phyloP scores from a whole-genome alignment of 2,888 invertebrate species.

The Stegophylla sp. region DNA sequence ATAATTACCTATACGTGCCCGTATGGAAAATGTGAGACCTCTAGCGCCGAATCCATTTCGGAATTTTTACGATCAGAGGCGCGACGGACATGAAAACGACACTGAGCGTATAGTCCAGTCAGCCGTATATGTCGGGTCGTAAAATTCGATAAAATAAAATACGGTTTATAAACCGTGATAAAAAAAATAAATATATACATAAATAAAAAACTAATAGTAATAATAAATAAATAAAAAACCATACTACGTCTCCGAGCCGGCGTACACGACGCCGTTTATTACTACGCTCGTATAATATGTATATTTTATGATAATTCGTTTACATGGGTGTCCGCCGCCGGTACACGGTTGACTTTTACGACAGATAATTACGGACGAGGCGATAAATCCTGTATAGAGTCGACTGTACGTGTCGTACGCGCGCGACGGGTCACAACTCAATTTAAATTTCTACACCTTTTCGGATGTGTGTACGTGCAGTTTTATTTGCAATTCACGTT shows the following conservation, averaged over 20 bases:
- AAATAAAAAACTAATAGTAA: no score
- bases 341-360: slow-evolving; percentile 49
- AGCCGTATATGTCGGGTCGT: slow-evolving; percentile 41
- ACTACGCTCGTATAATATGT: no score
- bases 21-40: not conserved
- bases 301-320: slow-evolving; percentile 52
- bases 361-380: slow-evolving; percentile 43
- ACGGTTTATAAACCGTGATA: slow-evolving; percentile 27
- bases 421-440: slow-evolving; percentile 17
- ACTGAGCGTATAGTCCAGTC: no score
- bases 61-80: slow-evolving; percentile 49
- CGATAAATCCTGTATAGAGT: slow-evolving; percentile 41
- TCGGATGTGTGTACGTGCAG: not conserved
- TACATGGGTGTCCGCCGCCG: slow-evolving; percentile 23
- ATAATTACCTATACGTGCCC: no score
- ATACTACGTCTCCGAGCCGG: slow-evolving; percentile 14
- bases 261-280: slow-evolving; percentile 8
- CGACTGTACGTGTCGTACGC: not conserved
- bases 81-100: slow-evolving; percentile 42
- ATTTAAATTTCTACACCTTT: slow-evolving; percentile 53
- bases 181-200: no score
- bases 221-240: no score
- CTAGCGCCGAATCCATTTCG: slow-evolving; percentile 39
- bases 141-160: slow-evolving; percentile 15
- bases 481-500: no score